These are phyloP conservation scores for Chlorops oryzae DNA, from an alignment of 1,140 invertebrate genomes.

Conservation along the genomic window DNA sequence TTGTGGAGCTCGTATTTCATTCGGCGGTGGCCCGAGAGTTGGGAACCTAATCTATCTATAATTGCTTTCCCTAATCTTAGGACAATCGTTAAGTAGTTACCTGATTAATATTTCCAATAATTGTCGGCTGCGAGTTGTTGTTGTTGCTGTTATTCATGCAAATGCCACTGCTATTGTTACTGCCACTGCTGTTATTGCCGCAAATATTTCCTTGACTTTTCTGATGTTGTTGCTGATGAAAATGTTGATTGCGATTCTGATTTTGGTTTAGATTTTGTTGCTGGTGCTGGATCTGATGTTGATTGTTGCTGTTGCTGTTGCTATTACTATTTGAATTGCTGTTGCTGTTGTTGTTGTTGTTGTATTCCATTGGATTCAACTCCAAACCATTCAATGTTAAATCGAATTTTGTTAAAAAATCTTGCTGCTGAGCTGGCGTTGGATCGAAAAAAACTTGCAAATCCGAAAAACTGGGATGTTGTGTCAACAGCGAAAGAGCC, in stretches of 20 bases:
- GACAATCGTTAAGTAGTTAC: conserved; percentile 16
- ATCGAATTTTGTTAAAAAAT: conserved; percentile 19
- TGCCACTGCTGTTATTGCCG: conserved; percentile 9
- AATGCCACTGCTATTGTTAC: conserved; percentile 2
- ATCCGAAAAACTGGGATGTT: conserved; percentile 44
- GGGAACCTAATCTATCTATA: neutral
- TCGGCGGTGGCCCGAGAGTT: neutral
- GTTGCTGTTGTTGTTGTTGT: conserved; percentile 5
- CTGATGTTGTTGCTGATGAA: conserved; percentile 18
- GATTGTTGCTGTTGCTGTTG: conserved; percentile 11
- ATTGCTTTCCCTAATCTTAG: neutral
- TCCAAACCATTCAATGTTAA: no score
- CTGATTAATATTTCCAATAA: conserved; percentile 32
- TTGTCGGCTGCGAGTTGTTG: conserved; percentile 23
- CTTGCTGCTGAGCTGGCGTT: conserved; percentile 35
- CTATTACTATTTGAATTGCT: neutral
- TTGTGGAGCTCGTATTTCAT: neutral
- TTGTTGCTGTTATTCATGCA: conserved; percentile 15
- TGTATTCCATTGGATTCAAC: conserved; percentile 8
- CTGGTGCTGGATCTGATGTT: conserved; percentile 1
- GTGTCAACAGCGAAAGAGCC: conserved; percentile 44
- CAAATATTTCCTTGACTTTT: conserved; percentile 23
- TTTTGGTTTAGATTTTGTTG: conserved; percentile 22
- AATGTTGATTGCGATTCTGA: conserved; percentile 20
- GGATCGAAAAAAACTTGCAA: conserved; percentile 45